Conservation (phyloP, 23 tunicate species). For the Styela clava region DNA sequence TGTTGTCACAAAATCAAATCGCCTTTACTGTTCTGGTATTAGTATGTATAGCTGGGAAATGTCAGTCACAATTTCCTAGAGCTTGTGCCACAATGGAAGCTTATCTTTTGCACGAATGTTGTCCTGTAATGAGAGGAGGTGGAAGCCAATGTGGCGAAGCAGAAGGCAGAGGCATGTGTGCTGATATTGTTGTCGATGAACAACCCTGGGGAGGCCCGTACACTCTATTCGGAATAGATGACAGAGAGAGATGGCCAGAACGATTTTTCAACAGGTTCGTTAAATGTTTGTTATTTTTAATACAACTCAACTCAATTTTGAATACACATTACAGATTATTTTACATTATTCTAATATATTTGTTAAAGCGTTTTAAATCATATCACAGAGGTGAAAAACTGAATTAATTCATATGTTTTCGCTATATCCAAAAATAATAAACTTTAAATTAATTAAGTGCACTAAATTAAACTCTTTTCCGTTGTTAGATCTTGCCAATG, state of each 20-base stretch:
- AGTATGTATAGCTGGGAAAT: not conserved
- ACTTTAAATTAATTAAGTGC: no score
- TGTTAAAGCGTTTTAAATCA: no score
- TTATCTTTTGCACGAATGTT: constrained; percentile 50
- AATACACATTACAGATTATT: no score
- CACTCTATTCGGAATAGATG: constrained; percentile 67
- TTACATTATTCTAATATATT: no score
- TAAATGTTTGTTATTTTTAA: no score
- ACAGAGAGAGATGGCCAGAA: constrained; percentile 88
- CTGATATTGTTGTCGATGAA: constrained; percentile 49
- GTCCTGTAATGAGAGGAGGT: constrained; percentile 46
- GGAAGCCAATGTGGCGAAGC: constrained; percentile 62
- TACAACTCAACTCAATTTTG: no score
- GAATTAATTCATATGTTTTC: no score
- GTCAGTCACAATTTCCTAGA: constrained; percentile 60
- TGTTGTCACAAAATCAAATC: not conserved
- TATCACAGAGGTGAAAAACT: no score
- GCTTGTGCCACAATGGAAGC: constrained; percentile 67
- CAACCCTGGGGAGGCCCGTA: constrained; percentile 66
- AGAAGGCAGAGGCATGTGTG: constrained; percentile 60
- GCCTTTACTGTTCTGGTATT: not conserved
- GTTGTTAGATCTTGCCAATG: constrained; percentile 69
- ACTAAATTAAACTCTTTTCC: no score
- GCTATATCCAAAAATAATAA: no score
- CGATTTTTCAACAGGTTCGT: constrained; percentile 78